phyloP scores from a whole-genome alignment of 2,888 invertebrate genomes.

The Masnerella sp. region DNA sequence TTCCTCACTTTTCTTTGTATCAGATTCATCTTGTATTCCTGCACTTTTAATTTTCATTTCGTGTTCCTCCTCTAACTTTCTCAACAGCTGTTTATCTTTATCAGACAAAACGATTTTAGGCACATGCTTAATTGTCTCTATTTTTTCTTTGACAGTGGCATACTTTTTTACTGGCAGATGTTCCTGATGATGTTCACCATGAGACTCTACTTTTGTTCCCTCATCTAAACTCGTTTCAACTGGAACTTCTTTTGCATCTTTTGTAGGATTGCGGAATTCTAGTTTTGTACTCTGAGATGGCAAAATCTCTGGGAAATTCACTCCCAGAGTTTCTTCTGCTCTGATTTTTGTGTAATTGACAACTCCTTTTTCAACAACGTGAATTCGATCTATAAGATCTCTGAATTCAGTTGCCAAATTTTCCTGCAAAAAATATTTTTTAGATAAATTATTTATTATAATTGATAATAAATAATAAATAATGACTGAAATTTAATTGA shows the following conservation, averaged over 20 bases:
- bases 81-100: constrained; percentile 78
- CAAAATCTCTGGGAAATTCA: constrained; percentile 46
- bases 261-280: constrained; percentile 68
- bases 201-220: neutral
- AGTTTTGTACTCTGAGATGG: constrained; percentile 60
- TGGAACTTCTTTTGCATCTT: constrained; percentile 71
- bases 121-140: constrained; percentile 71
- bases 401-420: constrained; percentile 78
- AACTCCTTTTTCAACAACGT: constrained; percentile 85
- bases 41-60: constrained; percentile 66
- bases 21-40: neutral
- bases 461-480: neutral
- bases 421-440: constrained; percentile 68
- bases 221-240: constrained; percentile 5
- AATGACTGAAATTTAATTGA: too few species aligned
- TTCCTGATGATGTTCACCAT: neutral
- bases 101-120: constrained; percentile 78
- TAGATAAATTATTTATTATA: neutral
- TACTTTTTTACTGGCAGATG: constrained; percentile 64
- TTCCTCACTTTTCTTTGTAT: neutral
- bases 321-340: constrained; percentile 63
- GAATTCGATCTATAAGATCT: constrained; percentile 82
- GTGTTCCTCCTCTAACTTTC: constrained; percentile 79
- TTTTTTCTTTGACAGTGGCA: constrained; percentile 75
- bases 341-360: constrained; percentile 80